Evolutionary conservation across 2,888 invertebrate species (phyloP).

Genomic region (Ceriagrion tenellum): DNA sequence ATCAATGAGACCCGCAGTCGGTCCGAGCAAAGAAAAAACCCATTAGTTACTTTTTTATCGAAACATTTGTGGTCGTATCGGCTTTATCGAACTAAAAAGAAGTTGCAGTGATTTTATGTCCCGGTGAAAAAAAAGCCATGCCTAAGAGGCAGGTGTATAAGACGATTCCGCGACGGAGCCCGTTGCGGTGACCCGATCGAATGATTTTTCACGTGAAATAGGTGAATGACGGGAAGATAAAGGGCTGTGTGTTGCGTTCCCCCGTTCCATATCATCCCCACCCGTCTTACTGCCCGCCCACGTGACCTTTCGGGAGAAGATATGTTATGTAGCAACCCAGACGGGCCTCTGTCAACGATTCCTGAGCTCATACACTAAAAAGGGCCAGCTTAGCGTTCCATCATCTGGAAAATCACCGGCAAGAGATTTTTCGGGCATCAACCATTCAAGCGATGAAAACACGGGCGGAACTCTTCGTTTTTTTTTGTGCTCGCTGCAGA

Average conservation of each 20-base stretch:
- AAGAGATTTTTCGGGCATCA: not conserved
- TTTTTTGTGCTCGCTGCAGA: not conserved
- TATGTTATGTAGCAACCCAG: not conserved
- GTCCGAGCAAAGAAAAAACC: too few relatives aligned
- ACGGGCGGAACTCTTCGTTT: not conserved
- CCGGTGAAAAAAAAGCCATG: not conserved
- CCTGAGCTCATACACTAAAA: not conserved
- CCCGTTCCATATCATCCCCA: not conserved
- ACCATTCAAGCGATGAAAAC: not conserved
- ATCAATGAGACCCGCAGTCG: too few relatives aligned
- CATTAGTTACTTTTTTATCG: too few relatives aligned
- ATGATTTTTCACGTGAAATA: not conserved
- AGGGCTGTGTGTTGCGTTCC: not conserved
- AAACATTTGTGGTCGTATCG: too few relatives aligned
- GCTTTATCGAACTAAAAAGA: too few relatives aligned
- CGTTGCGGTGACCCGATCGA: not conserved
- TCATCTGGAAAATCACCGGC: not conserved
- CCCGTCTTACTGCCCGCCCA: not conserved
- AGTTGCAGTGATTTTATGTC: not conserved
- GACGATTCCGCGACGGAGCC: not conserved
- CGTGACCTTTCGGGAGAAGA: not conserved
- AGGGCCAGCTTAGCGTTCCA: not conserved
- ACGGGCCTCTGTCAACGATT: conserved; percentile 20
- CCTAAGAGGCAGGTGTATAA: not conserved
- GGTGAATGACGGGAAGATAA: too few relatives aligned